Percentiles rank a stretch among this genome's conserved stretches.
Conservation (phyloP, 2,888 invertebrate genomes). For the Protula sp. region DNA sequence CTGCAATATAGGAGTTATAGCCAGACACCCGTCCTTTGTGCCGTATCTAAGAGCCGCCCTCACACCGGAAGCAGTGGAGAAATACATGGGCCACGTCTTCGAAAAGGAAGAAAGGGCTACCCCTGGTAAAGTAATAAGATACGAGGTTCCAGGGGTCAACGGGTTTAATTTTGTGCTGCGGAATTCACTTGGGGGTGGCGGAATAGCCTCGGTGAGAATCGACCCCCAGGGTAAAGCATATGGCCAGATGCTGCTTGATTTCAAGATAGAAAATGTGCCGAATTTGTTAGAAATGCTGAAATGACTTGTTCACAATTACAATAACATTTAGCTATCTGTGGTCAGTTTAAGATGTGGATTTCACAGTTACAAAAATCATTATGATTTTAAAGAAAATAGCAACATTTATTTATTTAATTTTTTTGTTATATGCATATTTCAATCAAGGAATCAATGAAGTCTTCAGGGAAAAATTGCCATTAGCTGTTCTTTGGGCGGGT, state of each 20-base stretch:
- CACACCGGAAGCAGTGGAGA: slow-evolving; percentile 51
- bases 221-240: slow-evolving; percentile 57
- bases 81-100: slow-evolving; percentile 54
- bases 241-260: slow-evolving; percentile 55
- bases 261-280: slow-evolving; percentile 41
- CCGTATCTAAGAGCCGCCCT: slow-evolving; percentile 52
- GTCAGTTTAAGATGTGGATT: too few species aligned
- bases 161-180: slow-evolving; percentile 56
- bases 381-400: too few species aligned
- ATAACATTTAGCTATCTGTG: too few species aligned
- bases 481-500: too few species aligned
- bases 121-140: too few species aligned
- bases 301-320: too few species aligned
- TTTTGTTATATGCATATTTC: too few species aligned
- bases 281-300: slow-evolving; percentile 10
- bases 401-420: too few species aligned
- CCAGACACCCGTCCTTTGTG: slow-evolving; percentile 51
- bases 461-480: too few species aligned
- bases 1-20: slow-evolving; percentile 56
- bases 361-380: too few species aligned
- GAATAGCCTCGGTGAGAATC: slow-evolving; percentile 55
- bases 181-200: slow-evolving; percentile 56
- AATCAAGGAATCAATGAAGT: too few species aligned
- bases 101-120: too few species aligned
- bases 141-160: slow-evolving; percentile 55